Evolutionary conservation across 92 coral and sea anemone genomes (phyloP).

Genomic region (Anthopleura xanthogrammica): DNA sequence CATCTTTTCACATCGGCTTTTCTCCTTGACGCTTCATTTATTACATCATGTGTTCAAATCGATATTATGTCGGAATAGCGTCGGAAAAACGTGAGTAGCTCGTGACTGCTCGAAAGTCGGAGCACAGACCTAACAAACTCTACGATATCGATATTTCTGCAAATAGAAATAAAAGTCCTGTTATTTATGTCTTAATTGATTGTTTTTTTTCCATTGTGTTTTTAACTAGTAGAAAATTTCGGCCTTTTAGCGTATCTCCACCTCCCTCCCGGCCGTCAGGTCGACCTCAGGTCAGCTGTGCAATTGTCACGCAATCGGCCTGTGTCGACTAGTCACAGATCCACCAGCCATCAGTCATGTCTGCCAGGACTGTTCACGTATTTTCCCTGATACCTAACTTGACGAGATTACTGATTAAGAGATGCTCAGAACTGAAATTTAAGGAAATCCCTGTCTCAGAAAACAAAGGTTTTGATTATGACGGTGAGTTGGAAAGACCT

Average conservation of each 20-base stretch:
- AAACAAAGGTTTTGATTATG: neutral
- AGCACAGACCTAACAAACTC: too few relatives aligned
- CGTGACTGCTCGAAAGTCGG: neutral
- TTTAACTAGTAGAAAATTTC: too few relatives aligned
- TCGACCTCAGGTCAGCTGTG: too few relatives aligned
- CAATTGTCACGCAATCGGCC: neutral
- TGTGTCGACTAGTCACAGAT: neutral
- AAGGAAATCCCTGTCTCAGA: slow-evolving; percentile 35
- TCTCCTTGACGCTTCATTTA: neutral
- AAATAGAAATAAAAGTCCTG: too few relatives aligned
- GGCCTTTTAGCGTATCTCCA: too few relatives aligned
- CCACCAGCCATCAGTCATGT: neutral
- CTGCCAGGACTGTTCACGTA: slow-evolving; percentile 26
- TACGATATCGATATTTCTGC: too few relatives aligned
- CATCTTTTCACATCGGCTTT: neutral
- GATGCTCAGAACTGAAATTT: slow-evolving; percentile 28
- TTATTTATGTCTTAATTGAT: too few relatives aligned
- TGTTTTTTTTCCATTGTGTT: too few relatives aligned
- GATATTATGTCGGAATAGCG: slow-evolving; percentile 1
- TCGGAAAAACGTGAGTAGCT: neutral
- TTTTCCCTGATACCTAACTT: slow-evolving; percentile 36
- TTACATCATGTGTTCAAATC: slow-evolving; percentile 10
- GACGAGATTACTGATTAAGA: slow-evolving; percentile 13
- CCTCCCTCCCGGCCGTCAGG: too few relatives aligned
- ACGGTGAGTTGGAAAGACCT: neutral